These are phyloP conservation scores for Operophtera brumata DNA, from an alignment of 2,888 invertebrate species.

Conservation along the genomic window DNA sequence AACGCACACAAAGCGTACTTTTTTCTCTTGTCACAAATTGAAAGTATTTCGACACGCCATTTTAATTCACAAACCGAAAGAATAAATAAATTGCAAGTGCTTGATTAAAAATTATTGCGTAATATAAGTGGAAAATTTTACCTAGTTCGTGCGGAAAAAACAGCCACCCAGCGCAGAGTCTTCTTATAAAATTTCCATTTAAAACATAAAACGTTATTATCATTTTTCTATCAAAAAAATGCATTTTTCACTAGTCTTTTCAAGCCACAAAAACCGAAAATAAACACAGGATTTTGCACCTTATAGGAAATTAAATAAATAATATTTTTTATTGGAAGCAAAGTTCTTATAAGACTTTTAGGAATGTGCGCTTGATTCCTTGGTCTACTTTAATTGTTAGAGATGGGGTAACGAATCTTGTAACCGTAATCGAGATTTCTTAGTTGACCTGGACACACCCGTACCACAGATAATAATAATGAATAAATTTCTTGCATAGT, in stretches of 20 bases:
- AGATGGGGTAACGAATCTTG: slow-evolving; percentile 50
- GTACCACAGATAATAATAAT: background rate
- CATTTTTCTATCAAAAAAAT: slow-evolving; percentile 78
- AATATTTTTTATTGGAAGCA: slow-evolving; percentile 35
- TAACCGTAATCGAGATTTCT: slow-evolving; percentile 42
- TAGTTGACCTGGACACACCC: background rate
- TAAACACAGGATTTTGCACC: slow-evolving; percentile 35
- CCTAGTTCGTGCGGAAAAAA: slow-evolving; percentile 57
- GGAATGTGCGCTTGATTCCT: slow-evolving; percentile 43
- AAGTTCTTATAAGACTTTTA: slow-evolving; percentile 47
- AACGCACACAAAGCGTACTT: too few relatives aligned
- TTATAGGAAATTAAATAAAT: slow-evolving; percentile 37
- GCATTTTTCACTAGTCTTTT: slow-evolving; percentile 41
- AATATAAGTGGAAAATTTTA: slow-evolving; percentile 63
- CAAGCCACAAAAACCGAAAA: slow-evolving; percentile 39
- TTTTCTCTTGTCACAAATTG: background rate
- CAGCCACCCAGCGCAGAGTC: slow-evolving; percentile 64
- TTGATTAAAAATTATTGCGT: slow-evolving; percentile 41
- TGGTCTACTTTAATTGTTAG: slow-evolving; percentile 75
- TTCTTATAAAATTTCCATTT: slow-evolving; percentile 78
- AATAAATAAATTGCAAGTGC: slow-evolving; percentile 19
- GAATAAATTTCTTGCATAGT: background rate
- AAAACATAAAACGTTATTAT: slow-evolving; percentile 75
- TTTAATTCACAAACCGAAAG: slow-evolving; percentile 8
- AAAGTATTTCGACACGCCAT: background rate